phyloP scores from a whole-genome alignment of 2,113 vertebrate species.

The Pleuronectes platessa region DNA sequence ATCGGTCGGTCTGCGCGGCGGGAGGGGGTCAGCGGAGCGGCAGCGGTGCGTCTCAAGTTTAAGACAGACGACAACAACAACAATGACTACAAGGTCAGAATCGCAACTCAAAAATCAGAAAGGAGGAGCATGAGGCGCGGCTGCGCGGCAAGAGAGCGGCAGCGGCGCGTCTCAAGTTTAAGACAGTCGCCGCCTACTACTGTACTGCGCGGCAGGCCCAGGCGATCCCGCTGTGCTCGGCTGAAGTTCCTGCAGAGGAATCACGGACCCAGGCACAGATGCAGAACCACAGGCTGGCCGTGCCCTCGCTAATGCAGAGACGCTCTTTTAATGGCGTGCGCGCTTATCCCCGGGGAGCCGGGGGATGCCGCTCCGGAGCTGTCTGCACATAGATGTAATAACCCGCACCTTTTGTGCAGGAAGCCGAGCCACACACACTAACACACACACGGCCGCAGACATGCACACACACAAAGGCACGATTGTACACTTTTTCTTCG shows the following conservation, averaged over 20 bases:
- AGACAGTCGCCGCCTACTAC: neutral
- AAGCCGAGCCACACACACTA: slow-evolving; percentile 36
- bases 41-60: slow-evolving; percentile 67
- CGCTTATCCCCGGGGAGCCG: slow-evolving; percentile 36
- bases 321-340: slow-evolving; percentile 47
- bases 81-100: too few species aligned
- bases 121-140: neutral
- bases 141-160: neutral
- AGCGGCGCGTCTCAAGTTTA: neutral
- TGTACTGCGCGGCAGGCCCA: too few species aligned
- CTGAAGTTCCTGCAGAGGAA: slow-evolving; percentile 44
- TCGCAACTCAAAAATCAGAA: neutral
- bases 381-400: slow-evolving; percentile 41
- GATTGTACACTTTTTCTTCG: slow-evolving; percentile 19
- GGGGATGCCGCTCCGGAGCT: slow-evolving; percentile 50
- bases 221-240: neutral
- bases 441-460: slow-evolving; percentile 14
- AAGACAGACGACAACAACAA: slow-evolving; percentile 10
- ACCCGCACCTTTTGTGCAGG: slow-evolving; percentile 74
- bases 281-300: neutral
- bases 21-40: slow-evolving; percentile 10
- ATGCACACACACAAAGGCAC: neutral
- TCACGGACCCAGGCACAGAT: too few species aligned
- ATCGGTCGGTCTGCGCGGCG: slow-evolving; percentile 7
- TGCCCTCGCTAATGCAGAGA: slow-evolving; percentile 35